Conservation (phyloP, 2,113 vertebrate genomes). For the Chloebia gouldiae region DNA sequence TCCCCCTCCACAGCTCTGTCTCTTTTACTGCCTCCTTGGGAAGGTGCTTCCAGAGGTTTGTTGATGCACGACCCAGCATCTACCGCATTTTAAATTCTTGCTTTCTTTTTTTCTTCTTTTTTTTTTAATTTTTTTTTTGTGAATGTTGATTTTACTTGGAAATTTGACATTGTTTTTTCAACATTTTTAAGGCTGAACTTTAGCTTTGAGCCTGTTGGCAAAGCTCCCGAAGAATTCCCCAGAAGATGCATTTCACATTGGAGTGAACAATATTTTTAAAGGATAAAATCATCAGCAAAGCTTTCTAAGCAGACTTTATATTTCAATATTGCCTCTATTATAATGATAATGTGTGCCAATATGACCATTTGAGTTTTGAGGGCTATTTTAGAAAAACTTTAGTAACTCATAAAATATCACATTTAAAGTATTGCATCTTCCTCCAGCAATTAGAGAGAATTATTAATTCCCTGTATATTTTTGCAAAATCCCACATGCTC, state of each 20-base stretch:
- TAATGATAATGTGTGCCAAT: neutral
- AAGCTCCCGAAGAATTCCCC: neutral
- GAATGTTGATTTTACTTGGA: neutral
- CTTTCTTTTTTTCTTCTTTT: accelerated
- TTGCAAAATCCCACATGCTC: neutral
- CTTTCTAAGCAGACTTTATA: neutral
- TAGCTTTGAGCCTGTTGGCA: neutral
- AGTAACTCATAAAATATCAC: neutral
- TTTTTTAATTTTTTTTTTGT: neutral
- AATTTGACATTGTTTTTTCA: neutral
- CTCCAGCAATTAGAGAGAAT: neutral
- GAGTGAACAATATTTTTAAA: neutral
- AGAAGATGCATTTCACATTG: neutral
- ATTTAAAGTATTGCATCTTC: neutral
- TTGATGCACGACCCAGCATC: neutral
- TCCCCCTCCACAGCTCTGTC: accelerated
- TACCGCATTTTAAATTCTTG: neutral
- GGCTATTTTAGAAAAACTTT: neutral
- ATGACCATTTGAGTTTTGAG: neutral
- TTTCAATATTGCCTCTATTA: neutral
- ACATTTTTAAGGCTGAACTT: neutral
- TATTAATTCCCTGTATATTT: neutral
- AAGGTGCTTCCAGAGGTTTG: neutral
- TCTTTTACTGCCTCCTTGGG: neutral
- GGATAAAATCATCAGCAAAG: neutral